Evolutionary conservation across 1,140 invertebrate species (phyloP).

Genomic region (Teleopsis dalmanni): DNA sequence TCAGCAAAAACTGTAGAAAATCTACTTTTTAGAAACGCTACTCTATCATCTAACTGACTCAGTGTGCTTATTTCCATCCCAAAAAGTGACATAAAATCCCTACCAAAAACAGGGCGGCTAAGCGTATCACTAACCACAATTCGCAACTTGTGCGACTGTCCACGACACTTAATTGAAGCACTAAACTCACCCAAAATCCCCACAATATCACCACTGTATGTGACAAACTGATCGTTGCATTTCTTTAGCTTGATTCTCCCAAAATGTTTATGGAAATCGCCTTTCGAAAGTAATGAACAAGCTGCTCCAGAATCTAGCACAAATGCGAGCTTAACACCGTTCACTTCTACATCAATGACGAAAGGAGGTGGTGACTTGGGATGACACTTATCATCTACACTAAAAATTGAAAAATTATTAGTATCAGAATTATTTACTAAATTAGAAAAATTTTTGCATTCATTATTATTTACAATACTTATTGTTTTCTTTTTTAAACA

Average conservation of each 20-base stretch:
- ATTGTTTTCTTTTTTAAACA: no score
- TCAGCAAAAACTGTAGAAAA: constrained; percentile 5
- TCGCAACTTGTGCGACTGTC: not conserved
- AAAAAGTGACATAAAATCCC: constrained; percentile 5
- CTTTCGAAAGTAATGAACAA: constrained; percentile 5
- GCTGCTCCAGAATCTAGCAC: constrained; percentile 5
- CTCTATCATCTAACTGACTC: not conserved
- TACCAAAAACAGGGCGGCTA: constrained; percentile 5
- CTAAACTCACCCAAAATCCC: constrained; percentile 6
- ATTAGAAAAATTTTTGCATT: no score
- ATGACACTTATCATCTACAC: not conserved
- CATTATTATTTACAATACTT: no score
- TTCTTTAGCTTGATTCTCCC: not conserved
- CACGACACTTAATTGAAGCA: constrained; percentile 3
- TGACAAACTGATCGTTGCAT: constrained; percentile 4
- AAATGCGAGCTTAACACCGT: constrained; percentile 1
- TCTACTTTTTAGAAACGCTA: constrained; percentile 6
- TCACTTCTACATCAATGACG: constrained; percentile 3
- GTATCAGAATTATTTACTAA: no score
- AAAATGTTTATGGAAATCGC: not conserved
- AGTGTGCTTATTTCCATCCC: constrained; percentile 11
- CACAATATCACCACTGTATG: constrained; percentile 6
- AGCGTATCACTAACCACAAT: constrained; percentile 2
- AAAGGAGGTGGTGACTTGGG: not conserved
- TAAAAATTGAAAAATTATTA: no score